phyloP scores from a whole-genome alignment of 1,140 invertebrate species.

The Coenobita brevimanus region DNA sequence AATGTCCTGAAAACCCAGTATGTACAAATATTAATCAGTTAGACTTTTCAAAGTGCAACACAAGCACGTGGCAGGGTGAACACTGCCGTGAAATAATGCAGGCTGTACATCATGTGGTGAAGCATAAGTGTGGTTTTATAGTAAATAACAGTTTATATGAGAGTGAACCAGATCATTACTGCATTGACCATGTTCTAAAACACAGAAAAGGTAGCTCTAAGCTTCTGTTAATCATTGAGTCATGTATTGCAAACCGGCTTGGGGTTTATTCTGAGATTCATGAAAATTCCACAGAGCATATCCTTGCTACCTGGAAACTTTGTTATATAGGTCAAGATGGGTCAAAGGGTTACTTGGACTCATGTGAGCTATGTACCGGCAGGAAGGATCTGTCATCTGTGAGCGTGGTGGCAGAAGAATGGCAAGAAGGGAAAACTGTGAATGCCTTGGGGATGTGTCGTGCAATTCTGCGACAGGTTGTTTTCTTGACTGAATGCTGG shows the following conservation, averaged over 20 bases:
- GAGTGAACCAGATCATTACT: slow-evolving; percentile 54
- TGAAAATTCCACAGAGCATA: slow-evolving; percentile 32
- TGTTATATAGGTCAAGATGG: slow-evolving; percentile 56
- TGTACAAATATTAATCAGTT: slow-evolving; percentile 1
- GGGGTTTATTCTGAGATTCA: slow-evolving; percentile 49
- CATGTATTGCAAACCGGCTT: slow-evolving; percentile 48
- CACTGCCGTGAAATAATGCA: slow-evolving; percentile 42
- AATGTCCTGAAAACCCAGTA: slow-evolving; percentile 18
- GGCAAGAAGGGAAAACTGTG: slow-evolving; percentile 26
- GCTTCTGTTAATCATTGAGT: slow-evolving; percentile 32
- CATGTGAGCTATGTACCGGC: slow-evolving; percentile 28
- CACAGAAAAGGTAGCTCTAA: slow-evolving; percentile 57
- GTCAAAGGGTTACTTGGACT: slow-evolving; percentile 32
- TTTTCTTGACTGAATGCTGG: slow-evolving; percentile 55
- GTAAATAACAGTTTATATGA: slow-evolving; percentile 46
- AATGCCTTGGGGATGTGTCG: slow-evolving; percentile 51
- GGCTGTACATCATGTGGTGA: slow-evolving; percentile 46
- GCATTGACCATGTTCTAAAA: slow-evolving; percentile 49
- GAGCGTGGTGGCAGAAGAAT: slow-evolving; percentile 16
- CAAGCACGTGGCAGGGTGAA: slow-evolving; percentile 36
- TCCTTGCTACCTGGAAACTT: slow-evolving; percentile 56
- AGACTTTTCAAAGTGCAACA: not conserved
- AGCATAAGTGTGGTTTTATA: slow-evolving; percentile 31
- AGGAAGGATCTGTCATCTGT: slow-evolving; percentile 37
- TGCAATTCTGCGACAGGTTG: slow-evolving; percentile 59